Evolutionary conservation across 30 jellyfish, hydroid and myxozoan species (phyloP), one percentile per base, ranked within the genome.

Genomic region (Cassiopea xamachana): DNA sequence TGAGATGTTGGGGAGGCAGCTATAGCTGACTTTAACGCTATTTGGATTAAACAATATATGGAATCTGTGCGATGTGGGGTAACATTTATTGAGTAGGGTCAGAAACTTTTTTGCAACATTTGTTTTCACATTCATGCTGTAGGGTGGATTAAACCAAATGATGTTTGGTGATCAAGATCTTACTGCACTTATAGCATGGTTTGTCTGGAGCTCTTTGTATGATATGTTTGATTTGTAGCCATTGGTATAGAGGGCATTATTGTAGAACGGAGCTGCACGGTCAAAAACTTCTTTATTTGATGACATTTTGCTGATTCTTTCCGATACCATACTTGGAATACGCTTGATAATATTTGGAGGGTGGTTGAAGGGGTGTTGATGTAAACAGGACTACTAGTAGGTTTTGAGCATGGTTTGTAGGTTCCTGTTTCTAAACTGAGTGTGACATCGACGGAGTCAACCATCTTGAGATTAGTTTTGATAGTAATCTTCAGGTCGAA

Each of bases 241-340:
- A 10, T 3, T 55, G 64, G 12, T 55, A 10, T 67, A 5, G 14
- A 67, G 76, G 76, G 76, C 19, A 19, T 67, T 67, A 19, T 67
- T 67, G 15, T 67, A 67, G 76, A 67, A 19, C 19, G 76, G 46
- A 19, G 46, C 76, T 4, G 76, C 76, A 67, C 76, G 76, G 46
- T 67, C 76, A 67, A 67, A 67, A 19, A 67, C 64, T 67, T 67
- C 76, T 19, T 67, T 67, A 67, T 67, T 67, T 67, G 76, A 67
- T 67, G 76, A 67, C 15, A 19, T 19, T 67, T 67, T 4, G 76
- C 76, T 67, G 8, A 16, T 67, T 67, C 76, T 67, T 67, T 67
- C 76, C 19, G 43, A 67, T 19, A 67, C 15, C 46, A 14, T 67
- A 67, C 76, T 67, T 67, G 76, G 76, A 67, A 67, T 67, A 2